These are phyloP conservation scores for Fragum fragum DNA, from an alignment of 2,888 invertebrate species.

Conservation along the genomic window DNA sequence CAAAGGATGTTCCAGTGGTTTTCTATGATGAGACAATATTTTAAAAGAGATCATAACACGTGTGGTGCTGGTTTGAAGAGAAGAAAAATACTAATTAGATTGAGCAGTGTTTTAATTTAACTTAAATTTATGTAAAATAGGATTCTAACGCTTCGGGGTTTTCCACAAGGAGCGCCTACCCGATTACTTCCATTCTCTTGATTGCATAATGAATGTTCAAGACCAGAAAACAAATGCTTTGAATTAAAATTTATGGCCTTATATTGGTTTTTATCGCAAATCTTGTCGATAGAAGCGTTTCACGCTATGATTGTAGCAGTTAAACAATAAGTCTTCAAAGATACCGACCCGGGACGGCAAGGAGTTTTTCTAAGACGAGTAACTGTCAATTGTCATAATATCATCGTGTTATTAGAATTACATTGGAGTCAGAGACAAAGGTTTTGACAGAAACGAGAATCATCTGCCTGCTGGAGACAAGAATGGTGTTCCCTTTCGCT, in stretches of 20 bases:
- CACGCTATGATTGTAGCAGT: slow-evolving; percentile 5
- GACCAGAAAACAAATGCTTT: slow-evolving; percentile 16
- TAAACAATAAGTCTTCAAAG: slow-evolving; percentile 19
- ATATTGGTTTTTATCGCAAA: slow-evolving; percentile 17
- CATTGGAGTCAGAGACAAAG: slow-evolving; percentile 19
- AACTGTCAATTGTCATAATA: slow-evolving; percentile 13
- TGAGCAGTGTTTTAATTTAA: slow-evolving; percentile 38
- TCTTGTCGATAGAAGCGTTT: slow-evolving; percentile 5
- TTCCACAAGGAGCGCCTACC: slow-evolving; percentile 14
- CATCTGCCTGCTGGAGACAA: slow-evolving; percentile 27
- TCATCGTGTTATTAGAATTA: slow-evolving; percentile 22
- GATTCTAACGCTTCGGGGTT: slow-evolving; percentile 20
- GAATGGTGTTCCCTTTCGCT: slow-evolving; percentile 18
- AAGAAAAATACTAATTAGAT: slow-evolving; percentile 5
- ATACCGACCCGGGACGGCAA: not conserved
- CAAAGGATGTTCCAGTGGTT: not conserved
- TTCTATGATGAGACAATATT: not conserved
- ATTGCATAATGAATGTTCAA: slow-evolving; percentile 20
- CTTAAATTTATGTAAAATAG: slow-evolving; percentile 30
- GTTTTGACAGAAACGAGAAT: slow-evolving; percentile 28
- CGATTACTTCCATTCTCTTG: not conserved
- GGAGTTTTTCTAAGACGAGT: slow-evolving; percentile 2
- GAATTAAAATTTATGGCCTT: slow-evolving; percentile 23
- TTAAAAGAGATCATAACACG: slow-evolving; percentile 1
- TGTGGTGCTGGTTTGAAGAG: slow-evolving; percentile 1